A percentile compares a stretch with the other conserved stretches of the same genome.
phyloP scores from a whole-genome alignment of 2,888 invertebrate species.

The Sepiola atlantica region DNA sequence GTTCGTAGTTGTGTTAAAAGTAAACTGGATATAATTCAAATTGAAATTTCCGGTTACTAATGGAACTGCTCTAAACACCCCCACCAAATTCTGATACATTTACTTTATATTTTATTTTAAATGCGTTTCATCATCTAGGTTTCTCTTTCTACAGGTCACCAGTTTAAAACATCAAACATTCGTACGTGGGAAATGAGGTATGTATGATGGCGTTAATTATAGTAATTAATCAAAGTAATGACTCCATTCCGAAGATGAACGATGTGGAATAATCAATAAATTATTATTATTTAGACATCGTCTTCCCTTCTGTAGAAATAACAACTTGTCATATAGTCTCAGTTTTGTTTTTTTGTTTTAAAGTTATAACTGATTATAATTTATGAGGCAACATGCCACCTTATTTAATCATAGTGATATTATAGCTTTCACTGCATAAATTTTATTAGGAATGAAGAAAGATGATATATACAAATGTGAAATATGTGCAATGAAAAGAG shows the following conservation, averaged over 20 bases:
- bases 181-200: not conserved
- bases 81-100: too few species aligned
- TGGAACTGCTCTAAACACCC: too few species aligned
- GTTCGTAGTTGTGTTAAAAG: too few species aligned
- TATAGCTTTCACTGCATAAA: too few species aligned
- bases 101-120: too few species aligned
- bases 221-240: slow-evolving; percentile 13
- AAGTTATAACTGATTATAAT: not conserved
- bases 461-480: too few species aligned
- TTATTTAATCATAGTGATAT: too few species aligned
- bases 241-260: not conserved
- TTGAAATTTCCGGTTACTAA: too few species aligned
- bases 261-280: not conserved
- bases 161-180: not conserved
- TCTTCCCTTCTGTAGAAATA: not conserved
- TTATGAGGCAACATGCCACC: not conserved
- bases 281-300: not conserved
- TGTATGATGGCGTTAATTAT: not conserved
- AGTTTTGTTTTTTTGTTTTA: not conserved
- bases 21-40: too few species aligned
- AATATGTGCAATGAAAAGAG: too few species aligned
- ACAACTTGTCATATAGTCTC: not conserved
- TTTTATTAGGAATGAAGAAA: too few species aligned
- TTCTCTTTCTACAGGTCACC: not conserved
- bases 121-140: too few species aligned